Base-by-base conservation (phyloP, 2,113 vertebrate species). In the Genyomyrus donnyi region DNA sequence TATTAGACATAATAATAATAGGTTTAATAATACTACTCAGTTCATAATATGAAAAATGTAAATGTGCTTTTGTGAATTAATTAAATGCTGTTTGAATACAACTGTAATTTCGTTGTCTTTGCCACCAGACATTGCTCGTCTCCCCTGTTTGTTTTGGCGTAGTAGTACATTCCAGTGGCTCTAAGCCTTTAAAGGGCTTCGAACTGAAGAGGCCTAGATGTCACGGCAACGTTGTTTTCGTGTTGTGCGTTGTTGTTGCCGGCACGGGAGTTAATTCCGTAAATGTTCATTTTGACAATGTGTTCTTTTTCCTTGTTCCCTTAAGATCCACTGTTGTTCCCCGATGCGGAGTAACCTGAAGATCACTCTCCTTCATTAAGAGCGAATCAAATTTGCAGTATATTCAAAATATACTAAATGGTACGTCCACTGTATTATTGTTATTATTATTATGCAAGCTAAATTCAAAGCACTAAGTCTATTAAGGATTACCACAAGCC, bases 121-220 rank as follows among this genome's bases (percentile, higher is more conserved):
- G 42, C 15, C n/a, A 8, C 8, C 6, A 49, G n/a, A 48, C 6
- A 86, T 27, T 21, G 27, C n/a, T 86, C 35, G 15, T 80, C 88
- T 45, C 45, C 62, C 88, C 62, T 45, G 42, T 74, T 17, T 49
- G 10, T 31, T 31, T n/a, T 21, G n/a, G 17, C n/a, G 5, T 15
- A 89, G 24, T 89, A 74, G 88, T 77, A 77, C n/a, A 49, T 89
- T 31, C 88, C 11, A 89, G 48, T 74, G 42, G 84, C 46, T n/a
- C 58, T 46, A 7, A 27, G 62, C 21, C 2, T 74, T 24, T 62
- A 17, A n/a, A 46, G 62, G 62, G 58, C 46, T 49, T 89, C 45
- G 27, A 87, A 27, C 52, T 87, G 17, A 56, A 39, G 50, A 53
- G 84, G 35, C 45, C 21, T 27, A 21, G 3, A 86, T 5, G 48